phyloP scores from a whole-genome alignment of 2,113 vertebrate genomes.

The Damaliscus lunatus region DNA sequence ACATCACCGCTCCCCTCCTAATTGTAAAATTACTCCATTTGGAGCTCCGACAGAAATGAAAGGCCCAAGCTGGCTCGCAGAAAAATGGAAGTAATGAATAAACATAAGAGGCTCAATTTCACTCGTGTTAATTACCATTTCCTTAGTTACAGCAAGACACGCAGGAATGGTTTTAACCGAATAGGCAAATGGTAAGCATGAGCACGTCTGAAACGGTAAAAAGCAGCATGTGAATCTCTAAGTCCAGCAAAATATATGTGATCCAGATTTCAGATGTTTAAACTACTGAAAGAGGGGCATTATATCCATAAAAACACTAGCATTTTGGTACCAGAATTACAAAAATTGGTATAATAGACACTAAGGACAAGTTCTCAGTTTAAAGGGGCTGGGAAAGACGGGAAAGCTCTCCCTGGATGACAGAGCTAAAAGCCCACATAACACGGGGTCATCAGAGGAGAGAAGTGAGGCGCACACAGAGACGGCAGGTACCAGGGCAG shows the following conservation, averaged over 20 bases:
- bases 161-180: background rate
- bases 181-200: background rate
- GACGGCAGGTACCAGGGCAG: background rate
- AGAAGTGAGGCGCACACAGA: background rate
- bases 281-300: background rate
- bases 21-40: background rate
- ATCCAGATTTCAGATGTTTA: background rate
- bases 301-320: background rate
- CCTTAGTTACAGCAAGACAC: background rate
- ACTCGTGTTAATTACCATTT: background rate
- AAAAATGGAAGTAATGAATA: background rate
- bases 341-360: background rate
- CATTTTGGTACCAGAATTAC: background rate
- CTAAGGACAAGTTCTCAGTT: background rate
- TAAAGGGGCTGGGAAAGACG: background rate
- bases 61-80: background rate
- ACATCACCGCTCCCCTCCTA: background rate
- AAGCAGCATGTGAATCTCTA: background rate
- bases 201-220: background rate
- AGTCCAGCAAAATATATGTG: background rate
- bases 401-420: background rate
- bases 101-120: background rate
- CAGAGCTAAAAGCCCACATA: background rate
- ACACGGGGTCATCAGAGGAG: background rate
- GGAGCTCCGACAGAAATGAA: background rate